Evolutionary conservation across 1,140 invertebrate species (phyloP).

Genomic region (Chrysopa pallens): DNA sequence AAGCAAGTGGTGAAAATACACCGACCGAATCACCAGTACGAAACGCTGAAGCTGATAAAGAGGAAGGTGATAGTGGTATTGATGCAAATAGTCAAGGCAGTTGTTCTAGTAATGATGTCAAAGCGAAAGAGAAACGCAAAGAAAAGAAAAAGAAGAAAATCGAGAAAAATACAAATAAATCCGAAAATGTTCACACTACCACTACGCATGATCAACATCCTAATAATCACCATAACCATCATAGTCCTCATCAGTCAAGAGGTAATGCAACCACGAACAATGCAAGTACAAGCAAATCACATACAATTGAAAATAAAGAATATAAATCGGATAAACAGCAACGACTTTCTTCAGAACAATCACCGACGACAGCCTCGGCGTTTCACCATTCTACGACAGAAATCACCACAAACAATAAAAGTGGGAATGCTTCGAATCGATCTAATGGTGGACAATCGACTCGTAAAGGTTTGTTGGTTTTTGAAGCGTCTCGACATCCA

Average conservation of each 20-base stretch:
- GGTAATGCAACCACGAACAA: background rate
- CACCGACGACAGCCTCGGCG: background rate
- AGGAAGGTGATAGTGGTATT: conserved; percentile 73
- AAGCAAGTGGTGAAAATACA: conserved; percentile 11
- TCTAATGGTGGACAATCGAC: conserved; percentile 23
- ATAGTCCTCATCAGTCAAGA: background rate
- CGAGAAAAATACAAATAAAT: conserved; percentile 1
- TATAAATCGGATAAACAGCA: conserved; percentile 1
- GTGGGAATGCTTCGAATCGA: conserved; percentile 14
- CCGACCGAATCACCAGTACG: conserved; percentile 19
- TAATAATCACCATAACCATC: background rate
- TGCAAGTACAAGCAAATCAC: background rate
- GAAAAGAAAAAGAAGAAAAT: conserved; percentile 67
- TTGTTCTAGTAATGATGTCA: conserved; percentile 59
- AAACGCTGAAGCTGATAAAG: conserved; percentile 32
- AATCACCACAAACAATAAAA: conserved; percentile 5
- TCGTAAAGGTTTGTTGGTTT: conserved; percentile 29
- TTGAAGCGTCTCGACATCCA: conserved; percentile 39
- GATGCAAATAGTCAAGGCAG: conserved; percentile 72
- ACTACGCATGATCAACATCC: background rate
- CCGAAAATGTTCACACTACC: background rate
- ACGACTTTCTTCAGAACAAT: background rate
- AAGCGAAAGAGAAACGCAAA: conserved; percentile 41
- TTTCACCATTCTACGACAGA: conserved; percentile 2
- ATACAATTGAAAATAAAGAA: background rate